These are phyloP conservation scores for Amphilophus citrinellus DNA, from an alignment of 2,113 vertebrate genomes.

Conservation along the genomic window DNA sequence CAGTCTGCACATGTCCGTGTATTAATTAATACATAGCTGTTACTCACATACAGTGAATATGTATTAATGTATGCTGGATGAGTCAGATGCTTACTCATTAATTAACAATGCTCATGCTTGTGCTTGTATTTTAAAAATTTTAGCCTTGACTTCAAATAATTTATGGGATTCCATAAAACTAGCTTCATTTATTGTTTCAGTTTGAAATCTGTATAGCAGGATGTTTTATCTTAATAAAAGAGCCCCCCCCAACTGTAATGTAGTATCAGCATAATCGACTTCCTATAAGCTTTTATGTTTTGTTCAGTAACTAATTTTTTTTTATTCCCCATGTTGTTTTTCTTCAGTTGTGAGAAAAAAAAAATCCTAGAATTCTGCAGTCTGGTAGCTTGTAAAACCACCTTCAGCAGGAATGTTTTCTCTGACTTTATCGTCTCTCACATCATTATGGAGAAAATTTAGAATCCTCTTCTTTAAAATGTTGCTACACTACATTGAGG, in stretches of 20 bases:
- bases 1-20: neutral
- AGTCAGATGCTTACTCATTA: neutral
- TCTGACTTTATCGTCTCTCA: neutral
- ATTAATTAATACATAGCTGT: neutral
- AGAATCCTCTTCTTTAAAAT: neutral
- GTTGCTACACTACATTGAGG: neutral
- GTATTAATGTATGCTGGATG: neutral
- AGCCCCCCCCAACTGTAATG: neutral
- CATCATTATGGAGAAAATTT: neutral
- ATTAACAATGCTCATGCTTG: neutral
- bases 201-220: neutral
- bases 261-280: neutral
- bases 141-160: neutral
- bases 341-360: too few species aligned
- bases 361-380: neutral
- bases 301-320: slow-evolving; percentile 14
- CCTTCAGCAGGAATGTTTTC: neutral
- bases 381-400: neutral
- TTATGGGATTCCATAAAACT: neutral
- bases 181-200: neutral
- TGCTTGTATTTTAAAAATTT: neutral
- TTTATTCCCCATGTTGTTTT: slow-evolving; percentile 2
- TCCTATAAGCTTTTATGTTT: neutral
- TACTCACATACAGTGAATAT: neutral
- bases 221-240: neutral